Conservation (phyloP, 2,888 invertebrate genomes). For the Itoplectis maculator region DNA sequence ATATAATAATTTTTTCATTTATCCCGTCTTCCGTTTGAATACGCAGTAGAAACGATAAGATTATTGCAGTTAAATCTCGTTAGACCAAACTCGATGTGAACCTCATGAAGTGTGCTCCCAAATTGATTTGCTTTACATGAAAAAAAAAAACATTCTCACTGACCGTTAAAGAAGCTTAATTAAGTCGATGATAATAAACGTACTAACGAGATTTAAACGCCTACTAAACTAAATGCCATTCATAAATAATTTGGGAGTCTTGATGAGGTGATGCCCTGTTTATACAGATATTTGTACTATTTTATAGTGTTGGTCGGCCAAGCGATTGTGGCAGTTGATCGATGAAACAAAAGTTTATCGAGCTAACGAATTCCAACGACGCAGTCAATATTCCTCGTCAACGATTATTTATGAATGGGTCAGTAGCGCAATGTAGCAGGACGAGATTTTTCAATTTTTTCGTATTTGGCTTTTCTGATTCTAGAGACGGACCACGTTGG, state of each 20-base stretch:
- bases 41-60: slow-evolving; percentile 38
- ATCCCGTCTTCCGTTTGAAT: slow-evolving; percentile 58
- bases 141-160: slow-evolving; percentile 3
- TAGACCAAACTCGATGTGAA: slow-evolving; percentile 81
- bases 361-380: slow-evolving; percentile 29
- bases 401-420: slow-evolving; percentile 81
- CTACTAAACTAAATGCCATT: slow-evolving; percentile 77
- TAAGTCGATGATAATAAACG: slow-evolving; percentile 57
- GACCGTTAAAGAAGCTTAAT: slow-evolving; percentile 37
- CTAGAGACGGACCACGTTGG: slow-evolving; percentile 81
- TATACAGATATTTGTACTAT: slow-evolving; percentile 43
- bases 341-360: slow-evolving; percentile 17
- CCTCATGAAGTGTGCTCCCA: slow-evolving; percentile 84
- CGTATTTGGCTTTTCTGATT: slow-evolving; percentile 77
- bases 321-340: not conserved
- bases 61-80: slow-evolving; percentile 84
- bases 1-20: slow-evolving; percentile 26
- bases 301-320: slow-evolving; percentile 27
- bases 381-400: slow-evolving; percentile 45
- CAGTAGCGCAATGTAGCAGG: slow-evolving; percentile 20
- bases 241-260: slow-evolving; percentile 84
- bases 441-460: slow-evolving; percentile 49
- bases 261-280: slow-evolving; percentile 80
- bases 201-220: slow-evolving; percentile 84
- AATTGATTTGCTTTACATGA: slow-evolving; percentile 74